phyloP scores from a whole-genome alignment of 2,797 vertebrate genomes.

The Periophthalmus magnuspinnatus region DNA sequence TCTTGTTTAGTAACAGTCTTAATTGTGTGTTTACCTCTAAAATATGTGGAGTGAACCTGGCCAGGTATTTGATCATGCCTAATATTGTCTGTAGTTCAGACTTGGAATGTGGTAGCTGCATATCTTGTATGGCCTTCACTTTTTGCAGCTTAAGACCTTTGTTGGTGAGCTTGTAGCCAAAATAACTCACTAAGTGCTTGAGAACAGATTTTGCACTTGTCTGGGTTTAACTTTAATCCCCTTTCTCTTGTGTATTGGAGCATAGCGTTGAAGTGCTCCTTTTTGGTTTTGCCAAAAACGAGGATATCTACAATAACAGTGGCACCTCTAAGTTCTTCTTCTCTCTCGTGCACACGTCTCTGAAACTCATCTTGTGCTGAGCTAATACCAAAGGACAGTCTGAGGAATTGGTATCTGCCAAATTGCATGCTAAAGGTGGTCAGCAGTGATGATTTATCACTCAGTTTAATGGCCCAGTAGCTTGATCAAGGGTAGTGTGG shows the following conservation, averaged over 20 bases:
- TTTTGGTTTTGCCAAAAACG: not conserved
- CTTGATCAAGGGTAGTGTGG: not conserved
- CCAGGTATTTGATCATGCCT: too few relatives aligned
- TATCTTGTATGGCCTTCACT: not conserved
- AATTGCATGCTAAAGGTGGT: conserved; percentile 35
- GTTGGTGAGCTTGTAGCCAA: too few relatives aligned
- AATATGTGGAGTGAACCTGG: too few relatives aligned
- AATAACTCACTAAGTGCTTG: too few relatives aligned
- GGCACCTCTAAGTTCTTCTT: not conserved
- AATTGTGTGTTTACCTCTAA: not conserved
- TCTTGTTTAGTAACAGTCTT: conserved; percentile 1
- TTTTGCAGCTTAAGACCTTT: too few relatives aligned
- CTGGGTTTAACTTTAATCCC: too few relatives aligned
- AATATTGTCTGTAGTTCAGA: not conserved
- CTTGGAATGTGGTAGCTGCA: not conserved
- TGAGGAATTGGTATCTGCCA: not conserved
- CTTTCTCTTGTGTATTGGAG: not conserved
- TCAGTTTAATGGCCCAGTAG: conserved; percentile 10
- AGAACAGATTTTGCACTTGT: too few relatives aligned
- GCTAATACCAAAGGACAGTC: not conserved
- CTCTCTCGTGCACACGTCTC: not conserved
- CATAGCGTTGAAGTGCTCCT: not conserved
- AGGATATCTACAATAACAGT: not conserved
- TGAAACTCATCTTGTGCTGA: not conserved
- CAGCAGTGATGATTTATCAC: conserved; percentile 19